Evolutionary conservation across 64 coral and sea anemone species (phyloP).

Genomic region (Montipora cactus): DNA sequence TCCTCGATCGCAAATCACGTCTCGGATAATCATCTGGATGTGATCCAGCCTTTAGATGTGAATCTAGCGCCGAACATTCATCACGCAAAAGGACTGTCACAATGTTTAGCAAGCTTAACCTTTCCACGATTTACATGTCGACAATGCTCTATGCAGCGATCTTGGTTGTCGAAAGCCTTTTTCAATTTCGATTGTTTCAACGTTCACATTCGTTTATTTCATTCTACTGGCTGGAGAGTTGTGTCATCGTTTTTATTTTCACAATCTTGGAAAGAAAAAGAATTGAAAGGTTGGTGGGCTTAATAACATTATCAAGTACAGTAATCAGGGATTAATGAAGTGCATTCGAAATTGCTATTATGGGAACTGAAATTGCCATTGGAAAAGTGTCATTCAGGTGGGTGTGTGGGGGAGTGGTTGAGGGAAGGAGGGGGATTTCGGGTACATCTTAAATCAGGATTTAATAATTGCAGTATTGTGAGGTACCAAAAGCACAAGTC

Average conservation of each 20-base stretch:
- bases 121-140: slow-evolving; percentile 14
- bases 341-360: no score
- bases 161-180: slow-evolving; percentile 11
- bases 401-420: no score
- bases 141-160: background rate
- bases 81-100: background rate
- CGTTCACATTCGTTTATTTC: background rate
- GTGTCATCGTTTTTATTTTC: slow-evolving; percentile 12
- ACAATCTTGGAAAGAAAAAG: slow-evolving; percentile 12
- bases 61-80: slow-evolving; percentile 16
- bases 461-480: slow-evolving; percentile 39
- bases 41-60: background rate
- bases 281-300: background rate
- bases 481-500: no score
- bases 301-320: background rate
- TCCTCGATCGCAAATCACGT: no score
- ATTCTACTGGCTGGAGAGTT: slow-evolving; percentile 39
- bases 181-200: background rate
- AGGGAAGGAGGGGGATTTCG: background rate
- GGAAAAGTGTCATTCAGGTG: no score
- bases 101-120: background rate
- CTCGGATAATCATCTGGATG: no score
- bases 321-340: no score
- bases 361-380: no score
- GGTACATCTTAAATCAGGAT: slow-evolving; percentile 58